A percentile compares a stretch with the other conserved stretches of the same genome.
These are phyloP conservation scores for Capitulum mitella DNA, from an alignment of 2,888 invertebrate genomes.

Conservation along the genomic window DNA sequence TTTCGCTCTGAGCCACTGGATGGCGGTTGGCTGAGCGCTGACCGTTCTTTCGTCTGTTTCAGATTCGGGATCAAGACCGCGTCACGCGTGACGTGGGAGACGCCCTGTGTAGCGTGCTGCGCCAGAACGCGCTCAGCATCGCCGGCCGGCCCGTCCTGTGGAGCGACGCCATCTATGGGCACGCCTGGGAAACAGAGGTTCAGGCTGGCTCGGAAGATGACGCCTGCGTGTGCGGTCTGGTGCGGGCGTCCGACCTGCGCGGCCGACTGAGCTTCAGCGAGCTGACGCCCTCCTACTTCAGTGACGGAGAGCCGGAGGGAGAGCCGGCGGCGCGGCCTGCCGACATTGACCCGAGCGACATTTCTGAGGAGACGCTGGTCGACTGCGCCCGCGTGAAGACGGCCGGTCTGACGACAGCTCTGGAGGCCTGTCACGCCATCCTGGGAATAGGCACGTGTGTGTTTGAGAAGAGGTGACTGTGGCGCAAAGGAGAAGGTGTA, in stretches of 20 bases:
- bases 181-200: not conserved
- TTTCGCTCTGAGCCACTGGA: too few species aligned
- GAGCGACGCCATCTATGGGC: not conserved
- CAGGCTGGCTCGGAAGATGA: not conserved
- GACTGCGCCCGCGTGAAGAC: not conserved
- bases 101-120: not conserved
- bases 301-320: not conserved
- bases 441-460: not conserved
- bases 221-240: conserved; percentile 8
- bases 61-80: too few species aligned
- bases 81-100: too few species aligned
- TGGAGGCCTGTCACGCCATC: conserved; percentile 5
- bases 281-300: not conserved
- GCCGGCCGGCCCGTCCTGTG: not conserved
- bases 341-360: not conserved
- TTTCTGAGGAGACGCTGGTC: not conserved
- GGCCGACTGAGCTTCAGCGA: not conserved
- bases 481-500: too few species aligned
- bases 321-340: not conserved
- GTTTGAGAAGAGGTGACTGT: not conserved
- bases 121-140: conserved; percentile 10
- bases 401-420: not conserved
- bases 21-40: too few species aligned
- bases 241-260: not conserved
- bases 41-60: too few species aligned